phyloP scores from a whole-genome alignment of 2,888 invertebrate genomes.

The Meteorus colon region DNA sequence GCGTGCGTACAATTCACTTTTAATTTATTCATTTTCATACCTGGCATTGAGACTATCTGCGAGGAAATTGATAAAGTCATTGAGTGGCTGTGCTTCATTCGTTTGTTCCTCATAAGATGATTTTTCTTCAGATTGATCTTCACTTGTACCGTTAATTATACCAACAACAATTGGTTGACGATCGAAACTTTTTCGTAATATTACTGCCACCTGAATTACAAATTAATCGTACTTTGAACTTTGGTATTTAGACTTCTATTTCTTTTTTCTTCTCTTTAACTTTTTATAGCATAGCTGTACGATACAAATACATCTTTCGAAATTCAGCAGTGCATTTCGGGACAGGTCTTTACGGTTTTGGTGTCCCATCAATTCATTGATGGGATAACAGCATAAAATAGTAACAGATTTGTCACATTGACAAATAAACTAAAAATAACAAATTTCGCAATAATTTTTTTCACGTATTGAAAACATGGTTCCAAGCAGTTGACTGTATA shows the following conservation, averaged over 20 bases:
- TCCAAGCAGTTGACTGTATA: no score
- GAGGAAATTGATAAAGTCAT: conserved; percentile 75
- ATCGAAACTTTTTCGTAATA: conserved; percentile 64
- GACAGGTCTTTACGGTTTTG: no score
- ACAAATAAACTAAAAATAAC: no score
- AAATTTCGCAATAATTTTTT: no score
- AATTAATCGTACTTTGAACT: not conserved
- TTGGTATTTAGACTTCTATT: not conserved
- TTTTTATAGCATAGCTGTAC: no score
- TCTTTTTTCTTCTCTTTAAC: no score
- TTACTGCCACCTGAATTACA: conserved; percentile 51
- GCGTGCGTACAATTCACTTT: not conserved
- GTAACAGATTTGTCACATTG: no score
- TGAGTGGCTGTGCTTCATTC: conserved; percentile 73
- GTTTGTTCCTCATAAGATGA: conserved; percentile 70
- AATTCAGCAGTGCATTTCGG: no score
- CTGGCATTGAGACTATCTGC: conserved; percentile 75
- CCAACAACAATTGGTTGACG: conserved; percentile 73
- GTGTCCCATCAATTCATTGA: no score
- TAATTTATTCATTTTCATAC: conserved; percentile 60
- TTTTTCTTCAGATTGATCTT: conserved; percentile 68
- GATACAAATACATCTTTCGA: no score
- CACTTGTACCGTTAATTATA: conserved; percentile 72
- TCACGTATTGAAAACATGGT: no score
- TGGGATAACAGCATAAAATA: no score